These are phyloP conservation scores for Cossypha caffra DNA, from an alignment of 2,797 vertebrate genomes.

Conservation along the genomic window DNA sequence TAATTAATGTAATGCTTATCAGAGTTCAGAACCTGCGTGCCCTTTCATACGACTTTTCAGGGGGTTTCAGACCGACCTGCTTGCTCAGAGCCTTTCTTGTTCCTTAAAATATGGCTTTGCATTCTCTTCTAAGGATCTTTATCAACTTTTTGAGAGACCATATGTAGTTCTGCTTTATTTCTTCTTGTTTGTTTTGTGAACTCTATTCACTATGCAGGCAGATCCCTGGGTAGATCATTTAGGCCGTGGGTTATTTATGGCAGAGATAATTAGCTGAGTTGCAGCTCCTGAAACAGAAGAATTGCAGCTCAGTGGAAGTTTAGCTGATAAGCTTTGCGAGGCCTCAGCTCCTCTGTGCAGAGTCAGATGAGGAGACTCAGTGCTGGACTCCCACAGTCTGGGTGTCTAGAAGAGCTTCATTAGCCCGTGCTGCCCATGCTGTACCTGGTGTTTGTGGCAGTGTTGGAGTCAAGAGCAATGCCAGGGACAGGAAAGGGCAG, in stretches of 20 bases:
- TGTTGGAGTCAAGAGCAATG: background rate
- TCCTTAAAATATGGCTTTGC: background rate
- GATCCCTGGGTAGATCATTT: background rate
- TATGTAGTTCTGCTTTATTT: background rate
- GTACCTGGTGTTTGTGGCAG: background rate
- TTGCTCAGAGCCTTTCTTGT: background rate
- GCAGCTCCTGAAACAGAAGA: constrained; percentile 20
- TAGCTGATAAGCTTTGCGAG: background rate
- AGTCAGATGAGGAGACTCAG: background rate
- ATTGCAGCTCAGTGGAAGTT: background rate
- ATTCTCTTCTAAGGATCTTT: background rate
- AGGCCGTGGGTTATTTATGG: background rate
- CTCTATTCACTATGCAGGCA: background rate
- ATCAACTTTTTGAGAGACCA: background rate
- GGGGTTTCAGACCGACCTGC: background rate
- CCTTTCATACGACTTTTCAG: background rate
- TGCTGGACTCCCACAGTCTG: background rate
- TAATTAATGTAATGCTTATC: background rate
- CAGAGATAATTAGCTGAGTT: constrained; percentile 2
- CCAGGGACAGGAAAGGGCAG: background rate
- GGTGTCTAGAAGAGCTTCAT: background rate
- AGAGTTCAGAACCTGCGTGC: background rate
- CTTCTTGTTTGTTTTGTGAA: background rate
- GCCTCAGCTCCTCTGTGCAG: background rate
- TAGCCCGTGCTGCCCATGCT: background rate